Base-by-base conservation (phyloP, 2,113 vertebrate species). In the Pampusana beccarii region DNA sequence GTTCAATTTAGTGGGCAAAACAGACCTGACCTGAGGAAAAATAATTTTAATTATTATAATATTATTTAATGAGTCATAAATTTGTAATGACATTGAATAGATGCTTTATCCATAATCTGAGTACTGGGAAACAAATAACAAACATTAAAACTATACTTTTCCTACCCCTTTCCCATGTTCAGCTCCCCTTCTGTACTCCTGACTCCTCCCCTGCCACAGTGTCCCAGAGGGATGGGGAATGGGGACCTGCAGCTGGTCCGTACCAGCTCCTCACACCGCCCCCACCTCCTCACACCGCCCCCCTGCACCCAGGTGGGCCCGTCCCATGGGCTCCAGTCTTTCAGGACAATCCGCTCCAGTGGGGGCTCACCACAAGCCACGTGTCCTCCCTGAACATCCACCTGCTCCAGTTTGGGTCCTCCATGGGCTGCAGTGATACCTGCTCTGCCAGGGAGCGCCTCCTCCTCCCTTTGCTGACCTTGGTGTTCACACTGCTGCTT, bases 321-420 rank as follows among this genome's bases (percentile, higher is more conserved):
- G 18, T 44, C 44, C 17, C 17, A 19, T 18, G 44, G 44, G 44
- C 17, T 44, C 44, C 44, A 44, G 44, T 44, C 17, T 44, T 44
- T 44, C 44, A 44, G 17, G 44, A 44, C 44, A 44, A 44, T 44
- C 44, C 19, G 18, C 17, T 44, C 18, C 44, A 44, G 44, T 44
- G 44, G 44, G 44, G 44, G 44, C 44, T 44, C 44, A 44, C 18
- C 44, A 19, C 44, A 18, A 18, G 18, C 44, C 44, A 44, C 44
- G 8, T 44, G 44, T 44, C 44, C 44, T 44, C 44, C 44, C 44
- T 44, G 44, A 44, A 44, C 44, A 44, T 44, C 44, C 44, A 44
- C 44, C 8, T 64, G 42, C 19, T 58, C 17, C 51, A 51, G 9
- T 26, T 16, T 0, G 0, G 20, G 23, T 48, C 21, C 18, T 65